Conservation (phyloP, 2,797 vertebrate genomes). For the Pantherophis alleghaniensis region DNA sequence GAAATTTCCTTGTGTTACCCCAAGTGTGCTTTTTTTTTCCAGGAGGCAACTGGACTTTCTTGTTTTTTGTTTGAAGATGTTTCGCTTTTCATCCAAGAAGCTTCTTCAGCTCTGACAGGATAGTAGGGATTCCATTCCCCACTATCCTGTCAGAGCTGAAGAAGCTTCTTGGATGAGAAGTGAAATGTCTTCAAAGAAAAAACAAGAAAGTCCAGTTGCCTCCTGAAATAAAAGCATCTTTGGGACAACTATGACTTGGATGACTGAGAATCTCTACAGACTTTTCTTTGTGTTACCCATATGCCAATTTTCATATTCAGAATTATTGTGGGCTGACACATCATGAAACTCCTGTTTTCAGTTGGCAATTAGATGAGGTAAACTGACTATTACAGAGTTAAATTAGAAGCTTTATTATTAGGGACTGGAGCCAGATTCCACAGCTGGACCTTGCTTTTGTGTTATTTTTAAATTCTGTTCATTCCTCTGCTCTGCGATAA, state of each 20-base stretch:
- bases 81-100: background rate
- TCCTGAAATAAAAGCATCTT: no score
- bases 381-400: background rate
- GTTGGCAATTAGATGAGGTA: slow-evolving; percentile 7
- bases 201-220: no score
- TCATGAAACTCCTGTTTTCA: background rate
- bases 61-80: background rate
- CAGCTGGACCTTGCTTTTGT: background rate
- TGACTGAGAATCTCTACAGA: background rate
- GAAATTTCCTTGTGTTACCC: background rate
- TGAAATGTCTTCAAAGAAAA: no score
- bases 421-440: background rate
- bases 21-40: background rate
- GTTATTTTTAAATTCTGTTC: slow-evolving; percentile 12
- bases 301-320: background rate
- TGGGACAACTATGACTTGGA: background rate
- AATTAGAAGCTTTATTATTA: slow-evolving; percentile 17
- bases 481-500: slow-evolving; percentile 1
- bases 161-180: background rate
- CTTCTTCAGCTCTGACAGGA: background rate
- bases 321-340: background rate
- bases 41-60: background rate
- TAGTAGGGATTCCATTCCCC: no score
- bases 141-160: background rate
- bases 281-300: background rate